Evolutionary conservation across 2,113 vertebrate species (phyloP), one percentile per base, ranked within the genome.

Genomic region (Larimichthys polyactis): DNA sequence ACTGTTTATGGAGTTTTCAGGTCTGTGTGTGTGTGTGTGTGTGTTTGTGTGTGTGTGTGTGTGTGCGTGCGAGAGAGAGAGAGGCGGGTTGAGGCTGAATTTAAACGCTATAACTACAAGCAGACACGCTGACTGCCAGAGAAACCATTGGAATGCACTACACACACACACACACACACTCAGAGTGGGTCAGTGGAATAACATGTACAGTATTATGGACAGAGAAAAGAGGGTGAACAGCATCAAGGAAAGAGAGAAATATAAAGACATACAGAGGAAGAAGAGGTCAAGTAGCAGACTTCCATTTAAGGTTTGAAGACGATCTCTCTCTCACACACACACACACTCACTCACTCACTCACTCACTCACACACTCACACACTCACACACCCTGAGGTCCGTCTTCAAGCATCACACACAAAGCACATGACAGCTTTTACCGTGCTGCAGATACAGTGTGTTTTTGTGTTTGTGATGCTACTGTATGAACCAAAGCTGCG

Each of bases 121-220:
- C 78, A 91, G 87, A 90, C 91, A 76, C 71, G 32, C 67, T 77
- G 89, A 85, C 90, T 90, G 76, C 90, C 76, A 77, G 74, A 72
- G 81, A 78, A 89, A 88, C 91, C 90, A 87, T 78, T 20, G 88
- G 92, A 92, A 94, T 91, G 91, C 78, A 48, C 75, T 79, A 87
- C 76, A 51, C 85, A 52, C 74, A 72, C 55, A 62, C 81, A 54
- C 74, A 36, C 44, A 54, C 60, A 44, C 51, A 63, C 63, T 27
- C 75, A 43, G 19, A 70, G 5, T 16, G 29, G 49, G 76, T 86
- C 81, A 82, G 67, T 70, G 68, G 57, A 83, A 87, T 71, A 85
- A 79, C 75, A 70, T 8, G 19, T 54, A 44, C 71, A 68, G 69
- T 64, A 12, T 24, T 49, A 60, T 16, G 57, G 62, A 40, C 46